Evolutionary conservation across 2,888 invertebrate species (phyloP).

Genomic region (Pammene aurita): DNA sequence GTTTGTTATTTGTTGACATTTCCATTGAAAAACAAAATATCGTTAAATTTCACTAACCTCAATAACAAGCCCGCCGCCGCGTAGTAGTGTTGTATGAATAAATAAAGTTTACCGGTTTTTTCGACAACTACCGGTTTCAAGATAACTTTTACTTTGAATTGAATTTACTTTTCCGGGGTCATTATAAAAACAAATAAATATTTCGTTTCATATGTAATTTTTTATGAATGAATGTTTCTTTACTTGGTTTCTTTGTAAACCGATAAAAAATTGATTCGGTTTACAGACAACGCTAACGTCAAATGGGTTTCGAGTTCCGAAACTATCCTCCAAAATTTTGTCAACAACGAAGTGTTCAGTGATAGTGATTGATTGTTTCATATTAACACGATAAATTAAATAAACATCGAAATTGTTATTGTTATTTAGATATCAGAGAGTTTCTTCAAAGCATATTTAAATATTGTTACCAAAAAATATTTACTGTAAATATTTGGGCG

Average conservation of each 20-base stretch:
- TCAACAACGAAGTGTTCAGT: slow-evolving; percentile 28
- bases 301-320: slow-evolving; percentile 25
- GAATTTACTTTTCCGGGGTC: no score
- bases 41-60: slow-evolving; percentile 73
- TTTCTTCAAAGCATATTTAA: not conserved
- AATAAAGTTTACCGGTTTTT: slow-evolving; percentile 23
- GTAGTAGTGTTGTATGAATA: slow-evolving; percentile 57
- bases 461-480: slow-evolving; percentile 8
- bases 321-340: slow-evolving; percentile 32
- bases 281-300: slow-evolving; percentile 18
- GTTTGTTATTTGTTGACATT: slow-evolving; percentile 46
- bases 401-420: not conserved
- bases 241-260: not conserved
- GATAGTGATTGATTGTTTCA: slow-evolving; percentile 19
- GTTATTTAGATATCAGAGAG: not conserved
- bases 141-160: not conserved
- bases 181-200: no score
- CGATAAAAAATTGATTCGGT: not conserved
- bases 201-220: no score
- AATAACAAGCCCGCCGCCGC: slow-evolving; percentile 70
- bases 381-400: slow-evolving; percentile 9
- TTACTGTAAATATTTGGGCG: slow-evolving; percentile 35
- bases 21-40: slow-evolving; percentile 58
- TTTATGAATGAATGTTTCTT: no score
- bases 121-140: not conserved